phyloP scores from a whole-genome alignment of 2,797 vertebrate genomes.

The Discoglossus pictus region DNA sequence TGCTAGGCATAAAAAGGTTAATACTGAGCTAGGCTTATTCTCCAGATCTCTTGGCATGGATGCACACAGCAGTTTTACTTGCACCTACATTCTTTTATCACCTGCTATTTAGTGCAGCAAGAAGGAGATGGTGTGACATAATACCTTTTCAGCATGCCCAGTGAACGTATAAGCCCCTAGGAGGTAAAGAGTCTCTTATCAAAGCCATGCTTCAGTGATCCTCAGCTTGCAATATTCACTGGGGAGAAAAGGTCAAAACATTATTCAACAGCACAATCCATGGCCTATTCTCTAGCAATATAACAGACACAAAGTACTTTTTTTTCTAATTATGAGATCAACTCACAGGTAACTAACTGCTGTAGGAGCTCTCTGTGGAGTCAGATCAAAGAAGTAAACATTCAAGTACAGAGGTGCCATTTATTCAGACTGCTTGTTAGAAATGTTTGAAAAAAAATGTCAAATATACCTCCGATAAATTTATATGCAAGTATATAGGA shows the following conservation, averaged over 20 bases:
- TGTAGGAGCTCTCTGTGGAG: constrained; percentile 22
- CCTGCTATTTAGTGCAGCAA: neutral
- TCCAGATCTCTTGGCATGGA: neutral
- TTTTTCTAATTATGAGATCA: constrained; percentile 6
- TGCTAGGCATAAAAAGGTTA: too few species aligned
- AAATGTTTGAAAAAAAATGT: too few species aligned
- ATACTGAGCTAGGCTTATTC: too few species aligned
- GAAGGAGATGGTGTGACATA: constrained; percentile 22
- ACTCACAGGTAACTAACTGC: constrained; percentile 9
- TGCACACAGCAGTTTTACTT: neutral
- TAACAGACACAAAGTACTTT: constrained; percentile 7
- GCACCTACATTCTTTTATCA: constrained; percentile 1
- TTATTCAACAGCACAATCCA: constrained; percentile 41
- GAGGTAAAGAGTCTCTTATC: constrained; percentile 39
- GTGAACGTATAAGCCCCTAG: constrained; percentile 20
- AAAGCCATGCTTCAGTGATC: constrained; percentile 36
- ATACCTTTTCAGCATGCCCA: constrained; percentile 34
- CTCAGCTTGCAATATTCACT: constrained; percentile 24
- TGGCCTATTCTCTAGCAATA: constrained; percentile 17
- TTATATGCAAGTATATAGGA: too few species aligned
- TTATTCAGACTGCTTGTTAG: too few species aligned
- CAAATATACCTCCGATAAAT: too few species aligned
- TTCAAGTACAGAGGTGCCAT: too few species aligned
- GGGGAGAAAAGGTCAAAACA: constrained; percentile 39
- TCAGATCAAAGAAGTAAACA: too few species aligned